Evolutionary conservation across 2,113 vertebrate species (phyloP).

Genomic region (Phylloscopus trochilus): DNA sequence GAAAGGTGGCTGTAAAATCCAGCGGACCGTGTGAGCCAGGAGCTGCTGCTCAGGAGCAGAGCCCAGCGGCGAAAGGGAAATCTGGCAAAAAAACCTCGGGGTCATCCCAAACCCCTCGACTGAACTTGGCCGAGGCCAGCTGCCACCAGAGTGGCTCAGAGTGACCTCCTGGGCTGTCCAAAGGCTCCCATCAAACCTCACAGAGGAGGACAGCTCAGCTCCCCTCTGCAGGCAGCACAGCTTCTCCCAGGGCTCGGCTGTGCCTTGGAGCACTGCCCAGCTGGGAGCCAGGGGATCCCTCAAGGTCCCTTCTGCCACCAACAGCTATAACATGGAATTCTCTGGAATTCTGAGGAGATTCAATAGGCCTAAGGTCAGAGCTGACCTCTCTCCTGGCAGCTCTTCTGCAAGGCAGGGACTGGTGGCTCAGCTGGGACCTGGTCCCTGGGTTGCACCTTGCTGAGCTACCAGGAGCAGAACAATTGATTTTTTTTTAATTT

Average conservation of each 20-base stretch:
- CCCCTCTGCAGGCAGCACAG: neutral
- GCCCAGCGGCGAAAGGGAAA: neutral
- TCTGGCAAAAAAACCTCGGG: neutral
- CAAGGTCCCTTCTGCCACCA: neutral
- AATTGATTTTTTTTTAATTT: neutral
- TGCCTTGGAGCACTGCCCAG: fast-evolving
- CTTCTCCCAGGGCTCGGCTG: fast-evolving
- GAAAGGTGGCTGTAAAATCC: neutral
- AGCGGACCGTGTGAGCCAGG: neutral
- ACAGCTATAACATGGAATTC: fast-evolving
- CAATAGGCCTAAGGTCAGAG: neutral
- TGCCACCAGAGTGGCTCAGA: fast-evolving
- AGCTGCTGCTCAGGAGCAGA: neutral
- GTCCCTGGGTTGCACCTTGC: neutral
- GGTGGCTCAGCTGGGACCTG: neutral
- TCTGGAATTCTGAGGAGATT: neutral
- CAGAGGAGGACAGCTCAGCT: neutral
- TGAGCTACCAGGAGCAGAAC: neutral
- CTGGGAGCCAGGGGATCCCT: no score
- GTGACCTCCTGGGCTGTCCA: neutral
- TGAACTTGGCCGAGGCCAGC: fast-evolving
- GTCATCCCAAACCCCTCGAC: neutral
- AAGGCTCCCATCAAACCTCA: neutral
- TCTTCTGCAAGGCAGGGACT: neutral
- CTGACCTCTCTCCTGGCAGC: neutral